These are phyloP conservation scores for Riparia riparia DNA, from an alignment of 2,113 vertebrate genomes.

Conservation along the genomic window DNA sequence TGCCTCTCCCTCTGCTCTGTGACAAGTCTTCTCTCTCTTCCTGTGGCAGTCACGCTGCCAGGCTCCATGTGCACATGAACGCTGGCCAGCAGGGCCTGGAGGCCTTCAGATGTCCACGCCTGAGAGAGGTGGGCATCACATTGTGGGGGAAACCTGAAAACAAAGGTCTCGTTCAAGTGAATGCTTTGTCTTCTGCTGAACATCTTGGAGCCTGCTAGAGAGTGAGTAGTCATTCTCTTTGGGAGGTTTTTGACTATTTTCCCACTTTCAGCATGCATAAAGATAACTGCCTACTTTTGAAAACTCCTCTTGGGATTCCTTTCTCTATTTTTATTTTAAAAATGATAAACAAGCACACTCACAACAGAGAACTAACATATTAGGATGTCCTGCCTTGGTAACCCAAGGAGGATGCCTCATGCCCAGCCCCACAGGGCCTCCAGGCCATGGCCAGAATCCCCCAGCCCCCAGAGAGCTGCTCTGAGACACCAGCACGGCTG, in stretches of 20 bases:
- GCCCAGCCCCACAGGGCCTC: not conserved
- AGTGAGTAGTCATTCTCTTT: not conserved
- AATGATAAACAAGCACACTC: not conserved
- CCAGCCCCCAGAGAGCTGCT: not conserved
- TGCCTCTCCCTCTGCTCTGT: not conserved
- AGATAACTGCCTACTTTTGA: not conserved
- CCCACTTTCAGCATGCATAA: not conserved
- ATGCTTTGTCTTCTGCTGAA: not conserved
- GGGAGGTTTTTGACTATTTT: not conserved
- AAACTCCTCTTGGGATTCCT: not conserved
- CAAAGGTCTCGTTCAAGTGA: not conserved
- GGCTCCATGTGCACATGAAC: not conserved
- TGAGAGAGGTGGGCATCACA: not conserved
- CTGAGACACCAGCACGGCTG: not conserved
- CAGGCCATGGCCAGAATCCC: not conserved
- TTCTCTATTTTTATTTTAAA: not conserved
- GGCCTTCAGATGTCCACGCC: not conserved
- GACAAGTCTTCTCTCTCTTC: not conserved
- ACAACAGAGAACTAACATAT: not conserved
- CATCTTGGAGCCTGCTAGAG: not conserved
- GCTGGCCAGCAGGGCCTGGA: not conserved
- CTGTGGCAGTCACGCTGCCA: not conserved
- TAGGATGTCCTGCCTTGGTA: not conserved
- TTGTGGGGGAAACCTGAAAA: not conserved
- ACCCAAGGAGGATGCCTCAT: accelerated